Percentiles rank a stretch among this genome's conserved stretches.
These are phyloP conservation scores for Micropterix aruncella DNA, from an alignment of 2,888 invertebrate species.

Conservation along the genomic window DNA sequence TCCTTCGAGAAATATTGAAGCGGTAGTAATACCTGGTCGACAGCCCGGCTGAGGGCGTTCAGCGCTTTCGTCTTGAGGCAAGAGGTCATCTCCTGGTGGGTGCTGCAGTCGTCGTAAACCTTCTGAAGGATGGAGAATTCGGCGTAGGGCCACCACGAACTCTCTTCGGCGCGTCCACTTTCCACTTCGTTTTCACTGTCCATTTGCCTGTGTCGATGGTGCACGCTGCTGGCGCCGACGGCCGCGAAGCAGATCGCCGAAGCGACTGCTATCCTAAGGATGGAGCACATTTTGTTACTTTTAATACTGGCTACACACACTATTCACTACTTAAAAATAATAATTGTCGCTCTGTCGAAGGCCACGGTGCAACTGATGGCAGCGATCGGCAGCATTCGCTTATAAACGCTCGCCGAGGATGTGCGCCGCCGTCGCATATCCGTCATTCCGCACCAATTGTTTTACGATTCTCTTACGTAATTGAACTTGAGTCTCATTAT, in stretches of 20 bases:
- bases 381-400: constrained; percentile 29
- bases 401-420: constrained; percentile 31
- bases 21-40: constrained; percentile 41
- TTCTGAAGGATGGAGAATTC: constrained; percentile 43
- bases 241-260: constrained; percentile 24
- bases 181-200: constrained; percentile 34
- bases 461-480: constrained; percentile 29
- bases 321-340: constrained; percentile 27
- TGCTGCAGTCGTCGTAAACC: constrained; percentile 48
- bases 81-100: constrained; percentile 40
- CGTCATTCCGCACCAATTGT: constrained; percentile 44
- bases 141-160: constrained; percentile 39
- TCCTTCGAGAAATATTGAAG: no score
- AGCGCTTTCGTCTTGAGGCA: constrained; percentile 49
- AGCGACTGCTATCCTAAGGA: constrained; percentile 32
- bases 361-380: constrained; percentile 27
- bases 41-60: constrained; percentile 40
- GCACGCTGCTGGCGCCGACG: constrained; percentile 23
- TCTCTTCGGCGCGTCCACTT: constrained; percentile 35
- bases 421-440: constrained; percentile 33
- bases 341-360: constrained; percentile 16
- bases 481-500: constrained; percentile 40
- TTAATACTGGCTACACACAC: constrained; percentile 21
- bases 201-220: constrained; percentile 32
- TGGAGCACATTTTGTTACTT: constrained; percentile 25